phyloP scores from a whole-genome alignment of 1,140 invertebrate species.

The Periplaneta americana region DNA sequence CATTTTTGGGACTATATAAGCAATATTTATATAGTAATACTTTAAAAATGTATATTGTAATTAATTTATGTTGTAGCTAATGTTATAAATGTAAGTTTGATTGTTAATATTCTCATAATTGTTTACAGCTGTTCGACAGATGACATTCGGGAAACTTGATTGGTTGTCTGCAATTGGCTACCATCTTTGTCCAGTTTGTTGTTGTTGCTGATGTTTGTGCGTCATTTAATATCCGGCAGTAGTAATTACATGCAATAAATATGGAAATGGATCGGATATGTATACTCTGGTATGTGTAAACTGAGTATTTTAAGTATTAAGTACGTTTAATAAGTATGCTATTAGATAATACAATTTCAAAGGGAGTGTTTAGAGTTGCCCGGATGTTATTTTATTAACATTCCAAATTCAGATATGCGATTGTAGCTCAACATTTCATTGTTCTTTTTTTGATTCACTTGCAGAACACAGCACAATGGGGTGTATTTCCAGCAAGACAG shows the following conservation, averaged over 20 bases:
- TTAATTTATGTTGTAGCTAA: too few relatives aligned
- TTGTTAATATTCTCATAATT: neutral
- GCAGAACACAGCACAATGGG: constrained; percentile 53
- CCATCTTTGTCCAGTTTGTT: neutral
- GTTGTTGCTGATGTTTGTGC: neutral
- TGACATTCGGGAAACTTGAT: neutral
- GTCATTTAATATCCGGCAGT: neutral
- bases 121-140: neutral
- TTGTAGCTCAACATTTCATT: neutral
- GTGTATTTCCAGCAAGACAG: constrained; percentile 74
- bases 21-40: too few relatives aligned
- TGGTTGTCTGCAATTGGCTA: neutral
- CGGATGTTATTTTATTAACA: neutral
- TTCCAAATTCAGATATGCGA: neutral
- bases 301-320: neutral
- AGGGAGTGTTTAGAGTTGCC: neutral
- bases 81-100: too few relatives aligned
- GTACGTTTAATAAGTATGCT: neutral
- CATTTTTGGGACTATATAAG: too few relatives aligned
- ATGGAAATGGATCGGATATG: neutral
- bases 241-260: neutral
- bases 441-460: neutral
- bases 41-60: too few relatives aligned
- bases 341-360: neutral
- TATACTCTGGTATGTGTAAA: neutral